Conservation (phyloP, 2,113 vertebrate species). For the Gymnogyps californianus region DNA sequence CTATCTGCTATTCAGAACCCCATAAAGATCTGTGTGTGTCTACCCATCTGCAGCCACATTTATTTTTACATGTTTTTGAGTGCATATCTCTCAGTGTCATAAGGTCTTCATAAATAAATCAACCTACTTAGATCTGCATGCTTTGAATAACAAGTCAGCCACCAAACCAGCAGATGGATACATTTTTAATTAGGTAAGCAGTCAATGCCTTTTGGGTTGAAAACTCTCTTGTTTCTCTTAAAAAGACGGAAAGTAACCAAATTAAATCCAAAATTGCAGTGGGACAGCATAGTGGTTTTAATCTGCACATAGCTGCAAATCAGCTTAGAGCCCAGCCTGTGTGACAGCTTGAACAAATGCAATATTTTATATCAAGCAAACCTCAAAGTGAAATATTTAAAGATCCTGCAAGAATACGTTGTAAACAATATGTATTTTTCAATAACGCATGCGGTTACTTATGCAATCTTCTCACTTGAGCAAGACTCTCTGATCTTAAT, state of each 20-base stretch:
- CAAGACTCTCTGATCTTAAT: constrained; percentile 61
- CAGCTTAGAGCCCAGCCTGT: not conserved
- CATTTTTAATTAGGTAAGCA: constrained; percentile 77
- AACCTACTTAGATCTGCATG: constrained; percentile 67
- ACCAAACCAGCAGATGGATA: constrained; percentile 72
- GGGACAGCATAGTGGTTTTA: constrained; percentile 10
- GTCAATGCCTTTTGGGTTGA: constrained; percentile 61
- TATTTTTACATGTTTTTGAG: constrained; percentile 66
- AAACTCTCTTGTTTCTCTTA: constrained; percentile 64
- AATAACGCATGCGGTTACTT: constrained; percentile 53
- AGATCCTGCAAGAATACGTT: constrained; percentile 56
- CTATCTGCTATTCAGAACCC: constrained; percentile 25
- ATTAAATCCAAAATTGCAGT: constrained; percentile 59
- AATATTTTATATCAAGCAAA: constrained; percentile 58
- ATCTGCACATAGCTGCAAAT: constrained; percentile 21
- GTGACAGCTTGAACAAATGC: constrained; percentile 46
- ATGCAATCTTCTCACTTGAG: constrained; percentile 67
- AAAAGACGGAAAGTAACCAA: constrained; percentile 50
- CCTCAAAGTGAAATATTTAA: constrained; percentile 71
- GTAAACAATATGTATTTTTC: constrained; percentile 68
- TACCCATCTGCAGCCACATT: constrained; percentile 65
- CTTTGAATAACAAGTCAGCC: constrained; percentile 69
- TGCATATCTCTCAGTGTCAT: constrained; percentile 65
- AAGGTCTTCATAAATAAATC: constrained; percentile 79
- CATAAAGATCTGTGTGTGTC: constrained; percentile 23